Evolutionary conservation across 2,797 vertebrate genomes (phyloP), one percentile per base, ranked within the genome.

Genomic region (Helostoma temminkii): DNA sequence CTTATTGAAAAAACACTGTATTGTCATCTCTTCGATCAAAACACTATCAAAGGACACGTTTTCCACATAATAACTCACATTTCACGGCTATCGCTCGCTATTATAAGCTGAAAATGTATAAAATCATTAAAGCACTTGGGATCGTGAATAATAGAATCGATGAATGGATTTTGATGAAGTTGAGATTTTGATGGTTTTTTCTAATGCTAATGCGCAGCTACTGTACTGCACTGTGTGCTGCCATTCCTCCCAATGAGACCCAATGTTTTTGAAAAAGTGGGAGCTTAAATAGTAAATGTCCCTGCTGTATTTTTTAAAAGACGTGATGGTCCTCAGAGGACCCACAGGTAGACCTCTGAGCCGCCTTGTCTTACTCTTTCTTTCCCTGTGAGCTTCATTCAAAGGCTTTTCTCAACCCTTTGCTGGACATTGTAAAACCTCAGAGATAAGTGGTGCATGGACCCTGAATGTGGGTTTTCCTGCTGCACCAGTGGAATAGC

Each of bases 21-120:
- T n/a, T n/a, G 74, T 71, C 63, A 55, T 41, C 55, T 68, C 83
- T 75, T 81, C 56, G n/a, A 89, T 90, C 84, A 88, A 80, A 86
- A 77, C 67, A 74, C 90, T 48, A 86, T n/a, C 76, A 86, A 86
- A 90, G 83, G 66, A 73, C 56, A 81, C 81, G 69, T 79, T 83
- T 74, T 61, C 43, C 71, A 78, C 62, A 79, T 61, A 8, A 39
- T 30, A 47, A 14, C 49, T 63, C 39, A 12, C 37, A 32, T 72
- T 57, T 65, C 50, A 84, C 19, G 64, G 28, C 64, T 55, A 49
- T 56, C 45, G 21, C 54, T 21, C 15, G 26, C 53, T 63, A 18
- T 49, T 9, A 4, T 47, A 30, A 66, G 47, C 39, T 36, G 6
- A 47, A 65, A 45, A 25, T 54, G 16, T 6, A 10, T 18, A 11